A percentile compares a stretch with the other conserved stretches of the same genome.
These are phyloP conservation scores for Megalops cyprinoides DNA, from an alignment of 2,797 vertebrate genomes.

Conservation along the genomic window DNA sequence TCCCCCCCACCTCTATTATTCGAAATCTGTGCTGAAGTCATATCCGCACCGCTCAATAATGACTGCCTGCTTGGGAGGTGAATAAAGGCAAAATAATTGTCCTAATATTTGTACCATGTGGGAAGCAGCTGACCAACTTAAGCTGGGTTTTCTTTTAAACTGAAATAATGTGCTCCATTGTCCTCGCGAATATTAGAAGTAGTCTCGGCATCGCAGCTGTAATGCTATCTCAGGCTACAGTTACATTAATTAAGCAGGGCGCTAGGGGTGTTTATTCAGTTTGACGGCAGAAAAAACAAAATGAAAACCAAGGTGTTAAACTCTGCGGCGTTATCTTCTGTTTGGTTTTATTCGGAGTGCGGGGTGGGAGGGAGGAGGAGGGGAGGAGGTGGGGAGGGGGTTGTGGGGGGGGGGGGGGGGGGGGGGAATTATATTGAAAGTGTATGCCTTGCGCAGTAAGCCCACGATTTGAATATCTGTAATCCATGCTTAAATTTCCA, in stretches of 20 bases:
- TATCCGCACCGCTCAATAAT: slow-evolving; percentile 57
- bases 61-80: slow-evolving; percentile 75
- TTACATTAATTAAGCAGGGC: slow-evolving; percentile 81
- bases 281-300: slow-evolving; percentile 57
- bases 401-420: slow-evolving; percentile 72
- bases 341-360: slow-evolving; percentile 60
- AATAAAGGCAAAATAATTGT: slow-evolving; percentile 86
- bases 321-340: slow-evolving; percentile 56
- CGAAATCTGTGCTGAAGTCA: not conserved
- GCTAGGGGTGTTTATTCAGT: slow-evolving; percentile 77
- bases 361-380: slow-evolving; percentile 61
- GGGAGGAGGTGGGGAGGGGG: slow-evolving; percentile 60
- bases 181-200: slow-evolving; percentile 59
- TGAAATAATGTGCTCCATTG: slow-evolving; percentile 75
- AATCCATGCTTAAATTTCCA: slow-evolving; percentile 77
- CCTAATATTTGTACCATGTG: slow-evolving; percentile 89
- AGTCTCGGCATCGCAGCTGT: slow-evolving; percentile 60
- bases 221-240: slow-evolving; percentile 81
- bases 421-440: slow-evolving; percentile 64
- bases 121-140: slow-evolving; percentile 93
- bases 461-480: slow-evolving; percentile 76
- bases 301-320: slow-evolving; percentile 69
- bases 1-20: slow-evolving; percentile 29
- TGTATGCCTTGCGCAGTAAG: slow-evolving; percentile 73
- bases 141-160: slow-evolving; percentile 76